These are phyloP conservation scores for Acanthiza pusilla DNA, from an alignment of 2,797 vertebrate species.

Conservation along the genomic window DNA sequence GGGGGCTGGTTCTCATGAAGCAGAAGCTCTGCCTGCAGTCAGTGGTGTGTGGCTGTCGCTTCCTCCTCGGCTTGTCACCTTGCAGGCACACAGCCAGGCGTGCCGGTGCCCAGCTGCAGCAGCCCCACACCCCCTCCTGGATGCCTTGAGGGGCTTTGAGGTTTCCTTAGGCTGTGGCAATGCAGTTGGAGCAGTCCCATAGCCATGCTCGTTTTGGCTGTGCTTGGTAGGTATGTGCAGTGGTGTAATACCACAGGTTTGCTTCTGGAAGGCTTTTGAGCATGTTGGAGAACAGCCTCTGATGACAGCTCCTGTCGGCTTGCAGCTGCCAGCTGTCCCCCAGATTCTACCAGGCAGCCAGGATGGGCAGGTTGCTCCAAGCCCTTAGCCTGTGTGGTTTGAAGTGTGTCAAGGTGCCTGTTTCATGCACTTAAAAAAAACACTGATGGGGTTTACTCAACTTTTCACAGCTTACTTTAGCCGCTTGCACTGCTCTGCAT, in stretches of 20 bases:
- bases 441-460: neutral
- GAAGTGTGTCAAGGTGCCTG: fast-evolving
- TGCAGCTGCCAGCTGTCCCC: neutral
- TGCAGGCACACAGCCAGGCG: fast-evolving
- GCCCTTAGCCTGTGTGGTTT: neutral
- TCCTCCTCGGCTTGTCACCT: fast-evolving
- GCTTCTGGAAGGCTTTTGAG: neutral
- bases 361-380: neutral
- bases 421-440: neutral
- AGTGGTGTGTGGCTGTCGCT: fast-evolving
- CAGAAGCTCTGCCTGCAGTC: neutral
- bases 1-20: fast-evolving
- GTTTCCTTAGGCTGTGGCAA: fast-evolving
- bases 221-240: neutral
- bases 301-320: neutral
- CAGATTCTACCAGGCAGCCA: neutral
- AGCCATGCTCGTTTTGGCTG: fast-evolving
- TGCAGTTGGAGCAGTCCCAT: neutral
- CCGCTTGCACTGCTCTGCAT: fast-evolving
- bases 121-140: neutral
- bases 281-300: neutral
- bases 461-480: neutral
- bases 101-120: fast-evolving
- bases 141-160: neutral
- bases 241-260: fast-evolving